Percentiles rank a stretch among this genome's conserved stretches.
Conservation (phyloP, 2,888 invertebrate genomes). For the Ellobium chinense region DNA sequence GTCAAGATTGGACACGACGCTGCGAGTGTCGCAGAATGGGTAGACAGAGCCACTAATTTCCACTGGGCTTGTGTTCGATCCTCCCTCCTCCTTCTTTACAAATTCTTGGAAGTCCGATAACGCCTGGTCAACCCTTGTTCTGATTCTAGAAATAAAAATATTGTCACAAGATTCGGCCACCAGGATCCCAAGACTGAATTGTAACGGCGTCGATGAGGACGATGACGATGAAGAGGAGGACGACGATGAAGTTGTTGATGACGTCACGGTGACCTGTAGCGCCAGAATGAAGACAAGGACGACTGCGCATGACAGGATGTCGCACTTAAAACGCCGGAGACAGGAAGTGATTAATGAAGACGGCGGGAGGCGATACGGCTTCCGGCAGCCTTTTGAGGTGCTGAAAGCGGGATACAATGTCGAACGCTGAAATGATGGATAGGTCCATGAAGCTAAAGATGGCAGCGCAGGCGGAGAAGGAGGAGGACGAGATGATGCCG, state of each 20-base stretch:
- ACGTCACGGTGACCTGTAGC: neutral
- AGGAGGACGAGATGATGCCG: no score
- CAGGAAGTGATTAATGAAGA: no score
- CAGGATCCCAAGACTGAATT: constrained; percentile 40
- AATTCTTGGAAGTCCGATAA: neutral
- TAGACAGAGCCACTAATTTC: neutral
- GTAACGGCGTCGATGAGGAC: neutral
- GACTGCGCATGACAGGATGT: constrained; percentile 5
- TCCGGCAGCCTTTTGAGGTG: no score
- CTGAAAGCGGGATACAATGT: no score
- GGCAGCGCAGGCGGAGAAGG: no score
- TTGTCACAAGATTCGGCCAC: constrained; percentile 31
- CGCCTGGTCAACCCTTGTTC: neutral
- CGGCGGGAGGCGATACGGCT: no score
- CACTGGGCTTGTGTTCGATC: neutral
- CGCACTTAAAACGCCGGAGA: neutral
- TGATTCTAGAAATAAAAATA: neutral
- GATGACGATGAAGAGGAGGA: neutral
- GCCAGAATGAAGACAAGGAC: neutral
- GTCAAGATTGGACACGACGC: constrained; percentile 1
- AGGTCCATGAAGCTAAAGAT: no score
- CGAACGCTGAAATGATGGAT: no score
- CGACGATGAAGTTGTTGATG: neutral
- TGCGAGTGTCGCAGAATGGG: neutral
- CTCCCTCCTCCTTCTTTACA: neutral